Base-by-base conservation (phyloP, 2,113 vertebrate species). In the Odontesthes bonariensis region DNA sequence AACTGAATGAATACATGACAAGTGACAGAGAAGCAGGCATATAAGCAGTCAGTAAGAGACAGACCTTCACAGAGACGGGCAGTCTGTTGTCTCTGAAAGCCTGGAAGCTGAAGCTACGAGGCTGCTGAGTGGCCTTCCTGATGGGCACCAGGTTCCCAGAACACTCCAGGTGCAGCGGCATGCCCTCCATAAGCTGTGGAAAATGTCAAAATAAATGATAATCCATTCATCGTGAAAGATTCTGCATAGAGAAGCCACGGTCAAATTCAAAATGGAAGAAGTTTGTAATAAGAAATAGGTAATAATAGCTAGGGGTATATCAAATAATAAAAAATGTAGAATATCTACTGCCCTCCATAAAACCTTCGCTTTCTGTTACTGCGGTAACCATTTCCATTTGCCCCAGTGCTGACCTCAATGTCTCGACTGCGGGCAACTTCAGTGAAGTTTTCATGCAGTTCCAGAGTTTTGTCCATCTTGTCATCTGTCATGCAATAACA, bases 401-500 rank as follows among this genome's bases (percentile, higher is more conserved):
- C 57, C 47, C 49, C 11, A 5, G 14, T 47, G 63, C 88, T 89
- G 42, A 99, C 98, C 97, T 99, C 98, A 3, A 99, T 98, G 86
- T 99, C 98, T 69, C 98, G 94, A 92, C 98, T 99, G 58, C 98
- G 96, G 4, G 98, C 98, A 86, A 98, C 98, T 84, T 99, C 98
- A 0, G 90, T 91, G 86, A 99, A 99, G 95, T 99, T 99, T 82
- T 99, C 98, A 0, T 99, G 98, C 85, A 98, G 96, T 90, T 99
- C 98, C 73, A 99, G 86, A 4, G 98, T 99, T 91, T 99, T 99
- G 94, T 99, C 98, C 91, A 98, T 96, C 83, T 97, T 99, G 86
- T 99, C 98, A 0, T 99, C 98, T 0, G 98, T 99, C 97, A 99
- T 98, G 88, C 98, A 99, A 94, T 99, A 99, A 89, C 98, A 99